Evolutionary conservation across 1,140 invertebrate species (phyloP), one percentile per base, ranked within the genome.

Genomic region (Rhizoglyphus robini): DNA sequence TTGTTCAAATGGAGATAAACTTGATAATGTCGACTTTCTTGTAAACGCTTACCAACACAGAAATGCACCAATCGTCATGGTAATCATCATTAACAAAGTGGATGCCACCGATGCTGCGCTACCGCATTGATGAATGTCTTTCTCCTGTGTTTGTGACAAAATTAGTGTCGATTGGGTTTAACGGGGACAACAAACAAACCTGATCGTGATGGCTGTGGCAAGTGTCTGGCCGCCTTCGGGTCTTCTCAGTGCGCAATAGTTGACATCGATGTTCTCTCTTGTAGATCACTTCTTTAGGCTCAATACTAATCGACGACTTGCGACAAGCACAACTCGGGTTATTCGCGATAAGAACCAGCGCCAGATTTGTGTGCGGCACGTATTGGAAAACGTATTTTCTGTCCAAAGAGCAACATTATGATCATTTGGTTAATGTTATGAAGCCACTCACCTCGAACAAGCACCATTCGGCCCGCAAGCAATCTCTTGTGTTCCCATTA

Each of bases 381-480:
- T 90, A 90, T 72, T 93, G 89, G 13, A 91, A 88, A 75, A 89
- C 91, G 77, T 93, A 94, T 18, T 88, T 88, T 69, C 88, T 90
- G n/a, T n/a, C n/a, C n/a, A n/a, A n/a, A n/a, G n/a, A n/a, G n/a
- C n/a, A n/a, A 76, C 70, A 80, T 11, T 49, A 11, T 51, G 13
- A 34, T 15, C 2, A 60, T 34, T n/a, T n/a, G 15, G n/a, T n/a
- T n/a, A n/a, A n/a, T 15, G 11, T n/a, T 27, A 60, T 25, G 23
- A 51, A 51, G 38, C 15, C n/a, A n/a, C 47, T 36, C 20, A 20
- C 46, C 18, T 61, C 31, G 29, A 60, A 32, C 47, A 25, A 29
- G n/a, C 29, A 36, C 30, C 13, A 63, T 51, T 63, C 34, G 46
- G 38, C n/a, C 47, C 31, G 36, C 48, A 65, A 34, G 20, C n/a